Conservation (phyloP, 1,140 invertebrate species). For the Meteorus sp. region DNA sequence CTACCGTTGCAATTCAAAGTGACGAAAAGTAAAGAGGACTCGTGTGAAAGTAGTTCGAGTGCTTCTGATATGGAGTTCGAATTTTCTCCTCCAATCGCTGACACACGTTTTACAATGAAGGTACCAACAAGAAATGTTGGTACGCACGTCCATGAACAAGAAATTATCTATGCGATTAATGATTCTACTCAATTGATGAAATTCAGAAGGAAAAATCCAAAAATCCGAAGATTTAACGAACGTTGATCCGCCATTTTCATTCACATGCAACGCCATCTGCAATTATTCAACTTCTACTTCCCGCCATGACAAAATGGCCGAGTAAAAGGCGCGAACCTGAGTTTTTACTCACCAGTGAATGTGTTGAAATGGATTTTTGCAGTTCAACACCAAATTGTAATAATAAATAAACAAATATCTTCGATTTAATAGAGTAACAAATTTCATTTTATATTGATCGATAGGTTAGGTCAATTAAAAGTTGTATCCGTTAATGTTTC, state of each 20-base stretch:
- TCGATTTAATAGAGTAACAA: too few relatives aligned
- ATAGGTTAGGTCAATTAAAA: neutral
- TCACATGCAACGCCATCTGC: too few relatives aligned
- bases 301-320: too few relatives aligned
- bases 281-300: too few relatives aligned
- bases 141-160: conserved; percentile 50
- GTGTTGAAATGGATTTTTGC: neutral
- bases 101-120: conserved; percentile 42
- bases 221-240: neutral
- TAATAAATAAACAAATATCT: too few relatives aligned
- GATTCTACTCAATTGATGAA: neutral
- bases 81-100: conserved; percentile 49
- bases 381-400: neutral
- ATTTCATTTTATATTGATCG: too few relatives aligned
- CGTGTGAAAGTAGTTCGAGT: conserved; percentile 40
- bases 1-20: conserved; percentile 55
- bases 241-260: too few relatives aligned
- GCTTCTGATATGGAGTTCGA: conserved; percentile 57
- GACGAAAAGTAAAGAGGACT: conserved; percentile 43
- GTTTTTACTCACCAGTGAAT: neutral
- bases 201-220: neutral
- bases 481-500: neutral
- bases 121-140: conserved; percentile 48
- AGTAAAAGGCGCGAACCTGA: too few relatives aligned
- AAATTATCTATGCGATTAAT: conserved; percentile 48